phyloP scores from a whole-genome alignment of 2,113 vertebrate species.

The Pterocles gutturalis region DNA sequence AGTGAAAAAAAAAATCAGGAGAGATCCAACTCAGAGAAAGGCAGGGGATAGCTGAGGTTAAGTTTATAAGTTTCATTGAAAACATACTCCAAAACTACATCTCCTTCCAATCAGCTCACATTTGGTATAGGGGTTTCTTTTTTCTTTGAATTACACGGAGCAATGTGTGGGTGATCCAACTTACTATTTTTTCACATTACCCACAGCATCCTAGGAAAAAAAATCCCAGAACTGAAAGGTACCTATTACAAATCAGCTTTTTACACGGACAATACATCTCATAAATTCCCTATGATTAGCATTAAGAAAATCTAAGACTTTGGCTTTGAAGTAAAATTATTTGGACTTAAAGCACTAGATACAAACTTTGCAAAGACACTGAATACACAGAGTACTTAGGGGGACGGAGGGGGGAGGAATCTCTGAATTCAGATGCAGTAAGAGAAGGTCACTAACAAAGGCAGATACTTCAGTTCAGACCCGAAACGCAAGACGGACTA shows the following conservation, averaged over 20 bases:
- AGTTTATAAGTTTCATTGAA: neutral
- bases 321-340: neutral
- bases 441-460: neutral
- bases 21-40: neutral
- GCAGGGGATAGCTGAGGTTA: neutral
- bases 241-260: neutral
- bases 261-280: neutral
- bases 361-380: neutral
- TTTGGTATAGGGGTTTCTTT: neutral
- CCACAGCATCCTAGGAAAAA: neutral
- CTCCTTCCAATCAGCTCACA: neutral
- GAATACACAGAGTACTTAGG: neutral
- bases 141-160: neutral
- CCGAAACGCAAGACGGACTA: neutral
- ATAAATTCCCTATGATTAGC: neutral
- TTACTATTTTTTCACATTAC: neutral
- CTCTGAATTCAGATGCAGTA: neutral
- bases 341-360: neutral
- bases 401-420: fast-evolving
- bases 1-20: neutral
- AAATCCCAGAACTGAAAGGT: neutral
- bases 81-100: neutral
- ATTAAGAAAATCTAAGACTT: neutral
- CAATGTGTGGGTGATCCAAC: neutral
- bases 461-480: neutral